These are phyloP conservation scores for Stegastes partitus DNA, from an alignment of 2,113 vertebrate species.

Conservation along the genomic window DNA sequence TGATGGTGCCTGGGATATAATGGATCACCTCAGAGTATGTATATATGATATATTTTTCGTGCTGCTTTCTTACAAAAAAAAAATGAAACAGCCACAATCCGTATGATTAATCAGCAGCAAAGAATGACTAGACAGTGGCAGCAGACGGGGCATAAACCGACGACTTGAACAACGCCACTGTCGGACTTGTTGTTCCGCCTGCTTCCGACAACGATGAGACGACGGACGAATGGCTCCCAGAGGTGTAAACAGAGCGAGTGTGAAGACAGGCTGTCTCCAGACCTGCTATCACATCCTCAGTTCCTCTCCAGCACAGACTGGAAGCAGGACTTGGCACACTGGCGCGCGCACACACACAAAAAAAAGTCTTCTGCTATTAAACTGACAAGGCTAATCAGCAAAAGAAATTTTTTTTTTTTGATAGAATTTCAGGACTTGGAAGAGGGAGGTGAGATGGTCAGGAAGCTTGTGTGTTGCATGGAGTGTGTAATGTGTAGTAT, in stretches of 20 bases:
- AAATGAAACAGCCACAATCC: too few relatives aligned
- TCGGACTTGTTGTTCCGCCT: conserved; percentile 60
- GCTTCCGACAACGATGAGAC: conserved; percentile 75
- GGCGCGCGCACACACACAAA: neutral
- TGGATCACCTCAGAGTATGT: conserved; percentile 29
- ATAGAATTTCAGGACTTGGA: conserved; percentile 47
- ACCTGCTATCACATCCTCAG: conserved; percentile 69
- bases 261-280: conserved; percentile 83
- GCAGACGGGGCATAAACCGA: conserved; percentile 31
- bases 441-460: conserved; percentile 70
- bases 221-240: conserved; percentile 77
- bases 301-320: conserved; percentile 58
- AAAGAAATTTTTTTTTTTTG: conserved; percentile 51
- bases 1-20: conserved; percentile 30
- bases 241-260: conserved; percentile 83
- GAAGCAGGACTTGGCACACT: conserved; percentile 52
- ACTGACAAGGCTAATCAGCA: conserved; percentile 70
- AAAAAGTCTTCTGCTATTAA: conserved; percentile 35
- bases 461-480: conserved; percentile 64
- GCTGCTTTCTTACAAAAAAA: neutral
- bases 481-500: conserved; percentile 71
- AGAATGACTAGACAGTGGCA: conserved; percentile 24
- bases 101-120: neutral
- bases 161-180: conserved; percentile 42
- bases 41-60: conserved; percentile 1